A percentile compares a stretch with the other conserved stretches of the same genome.
Evolutionary conservation across 2,888 invertebrate species (phyloP).

Genomic region (Lasioglossum pauxillum): DNA sequence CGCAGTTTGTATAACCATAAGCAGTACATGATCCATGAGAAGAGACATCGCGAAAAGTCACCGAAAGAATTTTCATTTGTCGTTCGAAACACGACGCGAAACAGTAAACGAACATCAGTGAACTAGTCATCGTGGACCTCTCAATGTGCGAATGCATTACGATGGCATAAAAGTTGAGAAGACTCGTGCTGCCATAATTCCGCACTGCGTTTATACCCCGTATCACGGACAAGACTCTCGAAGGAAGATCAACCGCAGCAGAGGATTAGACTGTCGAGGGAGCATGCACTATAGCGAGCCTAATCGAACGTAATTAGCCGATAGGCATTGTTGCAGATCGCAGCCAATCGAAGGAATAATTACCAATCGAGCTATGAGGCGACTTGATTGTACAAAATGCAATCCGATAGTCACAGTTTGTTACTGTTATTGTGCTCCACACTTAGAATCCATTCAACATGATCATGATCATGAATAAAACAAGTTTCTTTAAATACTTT

Average conservation of each 20-base stretch:
- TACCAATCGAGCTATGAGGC: background rate
- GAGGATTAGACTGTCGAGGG: background rate
- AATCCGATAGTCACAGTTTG: background rate
- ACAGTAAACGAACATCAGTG: background rate
- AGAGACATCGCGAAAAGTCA: background rate
- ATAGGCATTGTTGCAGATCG: background rate
- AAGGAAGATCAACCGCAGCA: background rate
- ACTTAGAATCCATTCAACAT: background rate
- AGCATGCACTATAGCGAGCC: background rate
- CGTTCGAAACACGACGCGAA: background rate
- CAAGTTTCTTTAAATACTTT: background rate
- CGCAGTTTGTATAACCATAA: background rate
- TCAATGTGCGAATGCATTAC: background rate
- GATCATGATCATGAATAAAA: background rate
- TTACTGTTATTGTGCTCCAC: background rate
- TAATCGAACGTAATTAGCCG: slow-evolving; percentile 8
- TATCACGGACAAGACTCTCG: background rate
- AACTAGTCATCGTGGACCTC: background rate
- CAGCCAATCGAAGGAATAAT: background rate
- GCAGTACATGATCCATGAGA: background rate
- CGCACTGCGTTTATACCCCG: background rate
- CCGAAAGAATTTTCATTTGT: background rate
- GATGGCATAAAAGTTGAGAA: background rate
- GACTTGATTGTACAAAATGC: background rate
- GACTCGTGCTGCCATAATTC: background rate